Evolutionary conservation across 2,113 vertebrate genomes (phyloP).

Genomic region (Entelurus aequoreus): DNA sequence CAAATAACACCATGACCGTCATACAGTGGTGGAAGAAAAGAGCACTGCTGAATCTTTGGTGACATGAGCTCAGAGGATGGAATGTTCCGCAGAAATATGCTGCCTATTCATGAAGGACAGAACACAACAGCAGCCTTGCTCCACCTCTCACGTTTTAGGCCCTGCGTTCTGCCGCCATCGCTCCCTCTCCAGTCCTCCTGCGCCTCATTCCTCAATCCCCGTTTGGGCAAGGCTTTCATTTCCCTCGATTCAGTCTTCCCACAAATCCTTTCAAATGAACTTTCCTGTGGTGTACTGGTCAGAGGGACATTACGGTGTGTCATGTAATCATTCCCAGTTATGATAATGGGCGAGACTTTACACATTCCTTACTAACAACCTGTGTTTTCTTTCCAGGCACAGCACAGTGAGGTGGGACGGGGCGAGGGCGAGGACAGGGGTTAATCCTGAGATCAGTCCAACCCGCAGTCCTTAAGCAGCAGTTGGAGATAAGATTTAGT

Average conservation of each 20-base stretch:
- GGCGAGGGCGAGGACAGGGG: slow-evolving; percentile 31
- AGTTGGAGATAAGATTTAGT: slow-evolving; percentile 29
- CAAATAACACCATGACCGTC: background rate
- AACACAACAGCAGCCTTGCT: slow-evolving; percentile 43
- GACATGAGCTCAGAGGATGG: slow-evolving; percentile 57
- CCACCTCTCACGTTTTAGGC: slow-evolving; percentile 4
- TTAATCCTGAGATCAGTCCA: slow-evolving; percentile 52
- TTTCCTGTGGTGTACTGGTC: background rate
- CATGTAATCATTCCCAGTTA: background rate
- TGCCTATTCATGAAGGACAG: slow-evolving; percentile 63
- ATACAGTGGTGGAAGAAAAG: slow-evolving; percentile 8
- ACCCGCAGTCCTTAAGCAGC: slow-evolving; percentile 29
- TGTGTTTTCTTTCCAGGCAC: background rate
- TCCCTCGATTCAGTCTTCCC: background rate
- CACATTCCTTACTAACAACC: background rate
- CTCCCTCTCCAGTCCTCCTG: background rate
- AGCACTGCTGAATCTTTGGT: slow-evolving; percentile 48
- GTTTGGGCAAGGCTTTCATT: background rate
- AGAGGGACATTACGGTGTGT: background rate
- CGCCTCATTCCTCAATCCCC: slow-evolving; percentile 1
- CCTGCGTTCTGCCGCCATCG: background rate
- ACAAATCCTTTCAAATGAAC: background rate
- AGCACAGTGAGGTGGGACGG: slow-evolving; percentile 9
- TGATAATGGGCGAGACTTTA: background rate
- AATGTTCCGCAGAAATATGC: slow-evolving; percentile 67